A percentile compares a stretch with the other conserved stretches of the same genome.
phyloP scores from a whole-genome alignment of 2,113 vertebrate species.

The Apteryx mantelli region DNA sequence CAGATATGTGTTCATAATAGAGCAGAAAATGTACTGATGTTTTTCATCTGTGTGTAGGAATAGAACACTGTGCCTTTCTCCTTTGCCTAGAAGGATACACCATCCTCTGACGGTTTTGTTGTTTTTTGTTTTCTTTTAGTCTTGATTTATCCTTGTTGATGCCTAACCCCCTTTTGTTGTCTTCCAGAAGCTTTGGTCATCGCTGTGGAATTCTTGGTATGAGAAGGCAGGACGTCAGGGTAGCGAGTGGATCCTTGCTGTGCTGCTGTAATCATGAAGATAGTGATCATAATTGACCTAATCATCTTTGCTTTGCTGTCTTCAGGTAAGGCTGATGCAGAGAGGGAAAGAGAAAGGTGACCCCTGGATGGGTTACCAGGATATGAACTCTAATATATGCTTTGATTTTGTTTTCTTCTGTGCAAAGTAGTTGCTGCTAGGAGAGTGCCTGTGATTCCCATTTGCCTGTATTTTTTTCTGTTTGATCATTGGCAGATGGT shows the following conservation, averaged over 20 bases:
- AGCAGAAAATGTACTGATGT: not conserved
- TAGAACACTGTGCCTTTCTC: not conserved
- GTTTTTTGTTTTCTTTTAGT: not conserved
- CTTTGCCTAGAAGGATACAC: not conserved
- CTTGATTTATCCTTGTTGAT: conserved; percentile 13
- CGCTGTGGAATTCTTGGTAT: conserved; percentile 66
- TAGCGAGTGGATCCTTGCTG: not conserved
- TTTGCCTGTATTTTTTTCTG: not conserved
- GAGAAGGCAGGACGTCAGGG: conserved; percentile 6
- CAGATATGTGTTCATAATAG: not conserved
- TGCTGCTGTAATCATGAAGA: conserved; percentile 48
- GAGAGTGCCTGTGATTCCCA: not conserved
- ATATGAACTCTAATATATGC: not conserved
- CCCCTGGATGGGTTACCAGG: not conserved
- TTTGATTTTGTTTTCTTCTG: conserved; percentile 20
- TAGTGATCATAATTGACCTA: conserved; percentile 14
- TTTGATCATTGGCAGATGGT: conserved; percentile 53
- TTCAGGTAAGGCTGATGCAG: conserved; percentile 61
- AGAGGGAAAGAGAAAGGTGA: not conserved
- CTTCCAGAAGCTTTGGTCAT: conserved; percentile 39
- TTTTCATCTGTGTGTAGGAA: not conserved
- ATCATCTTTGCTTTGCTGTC: conserved; percentile 12
- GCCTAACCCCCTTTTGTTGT: not conserved
- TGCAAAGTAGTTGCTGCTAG: not conserved
- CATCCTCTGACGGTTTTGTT: not conserved